Base-by-base conservation (phyloP, 2,113 vertebrate species). In the Fregata magnificens region DNA sequence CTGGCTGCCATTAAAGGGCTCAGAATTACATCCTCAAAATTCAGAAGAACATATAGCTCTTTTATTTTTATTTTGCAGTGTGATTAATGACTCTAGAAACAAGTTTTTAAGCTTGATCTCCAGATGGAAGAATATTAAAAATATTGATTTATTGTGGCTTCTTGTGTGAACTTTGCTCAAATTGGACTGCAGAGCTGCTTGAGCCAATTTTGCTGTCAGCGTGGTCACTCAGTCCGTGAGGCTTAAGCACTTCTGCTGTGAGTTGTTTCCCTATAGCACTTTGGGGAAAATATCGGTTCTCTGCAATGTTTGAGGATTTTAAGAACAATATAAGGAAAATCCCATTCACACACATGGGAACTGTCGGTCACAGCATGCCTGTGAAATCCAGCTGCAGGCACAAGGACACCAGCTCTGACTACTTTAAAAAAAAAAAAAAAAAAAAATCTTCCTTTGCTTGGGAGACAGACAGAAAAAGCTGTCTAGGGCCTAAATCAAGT, bases 121-220 rank as follows among this genome's bases (percentile, higher is more conserved):
- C 20, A 20, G 29, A 16, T 50, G 47, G 50, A 62, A 55, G 32
- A 47, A 59, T 66, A 84, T 83, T 84, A 63, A 82, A 92, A 88
- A 55, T 49, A 84, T 15, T 58, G 72, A 94, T 91, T 94, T 82
- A 49, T 58, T 38, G 69, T 45, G 86, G 45, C 28, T 88, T 32
- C 34, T 62, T 7, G 0, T 10, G 26, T 72, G 82, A 76, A 13
- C 62, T 67, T 63, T 31, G 69, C 53, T 86, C 26, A 32, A 45
- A 32, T 45, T 22, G 45, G 47, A 7, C 50, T 34, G 36, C 36
- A 11, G 82, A 49, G 61, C 62, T n/a, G 25, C 65, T 58, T 13
- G 36, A 62, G 47, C 47, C 45, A 2, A 4, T 49, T 69, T 50
- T 73, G 40, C 80, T 67, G 53, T 34, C 13, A 6, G 71, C 0